Base-by-base conservation (phyloP, 1,140 invertebrate genomes). In the Drosophila saltans region DNA sequence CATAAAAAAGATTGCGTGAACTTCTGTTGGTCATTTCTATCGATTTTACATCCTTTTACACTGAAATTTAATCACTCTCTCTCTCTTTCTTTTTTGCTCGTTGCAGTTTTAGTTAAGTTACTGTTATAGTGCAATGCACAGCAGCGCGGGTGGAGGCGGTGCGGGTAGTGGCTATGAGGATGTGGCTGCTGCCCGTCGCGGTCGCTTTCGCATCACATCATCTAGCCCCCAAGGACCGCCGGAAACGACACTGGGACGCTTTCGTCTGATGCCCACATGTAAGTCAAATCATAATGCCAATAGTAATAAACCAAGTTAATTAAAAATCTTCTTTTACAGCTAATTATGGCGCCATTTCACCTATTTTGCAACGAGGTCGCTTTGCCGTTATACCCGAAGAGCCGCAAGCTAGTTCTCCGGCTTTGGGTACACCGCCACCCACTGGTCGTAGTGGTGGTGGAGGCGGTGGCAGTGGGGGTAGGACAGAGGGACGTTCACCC, bases 321-420 rank as follows among this genome's bases (percentile, higher is more conserved):
- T 75, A 30, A 64, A 36, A 52, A 10, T 9, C 52, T 1, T 8
- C 6, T 0, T 21, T 80, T 78, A 30, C 72, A 92, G 91, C 90
- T 63, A 92, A 91, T 79, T 92, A 92, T 88, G 91, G 91, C 65
- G 88, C 91, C 45, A 92, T 92, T 72, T 92, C 92, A 28, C 92
- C 92, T 45, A 91, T 92, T 52, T 64, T 92, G 52, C 92, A 92
- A 70, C 74, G 92, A 26, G 92, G 92, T n/a, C 82, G 92, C 16
- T 92, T 92, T 67, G 91, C 91, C 71, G 92, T 92, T 41, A 92
- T 92, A 66, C 92, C 92, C n/a, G 92, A 92, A 65, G 92, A 92
- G 68, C 91, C 91, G 16, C 90, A 90, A 66, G 88, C 91, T 56
- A 85, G 91, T 26, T 92, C 91, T 3, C 85, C 91, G 45, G 85